A percentile compares a stretch with the other conserved stretches of the same genome.
Conservation (phyloP, 2,888 invertebrate species). For the Acanthopleura granulata region DNA sequence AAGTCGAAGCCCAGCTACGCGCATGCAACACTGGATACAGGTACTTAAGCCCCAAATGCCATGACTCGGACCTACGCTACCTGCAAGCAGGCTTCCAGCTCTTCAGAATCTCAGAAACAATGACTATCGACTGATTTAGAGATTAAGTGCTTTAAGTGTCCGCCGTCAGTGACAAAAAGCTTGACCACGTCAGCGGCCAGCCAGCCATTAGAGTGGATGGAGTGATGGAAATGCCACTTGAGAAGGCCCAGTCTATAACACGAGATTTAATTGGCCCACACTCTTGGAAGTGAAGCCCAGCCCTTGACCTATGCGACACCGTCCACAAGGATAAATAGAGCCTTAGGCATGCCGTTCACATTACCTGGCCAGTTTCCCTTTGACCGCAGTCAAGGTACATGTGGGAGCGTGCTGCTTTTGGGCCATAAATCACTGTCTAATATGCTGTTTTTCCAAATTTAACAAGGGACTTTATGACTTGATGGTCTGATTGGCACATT, state of each 20-base stretch:
- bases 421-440: too few relatives aligned
- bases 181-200: not conserved
- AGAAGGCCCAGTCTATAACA: not conserved
- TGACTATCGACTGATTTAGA: not conserved
- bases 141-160: not conserved
- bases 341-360: not conserved
- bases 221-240: constrained; percentile 8
- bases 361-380: too few relatives aligned
- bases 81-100: too few relatives aligned
- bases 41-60: too few relatives aligned
- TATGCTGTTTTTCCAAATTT: too few relatives aligned
- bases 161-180: not conserved
- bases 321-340: not conserved
- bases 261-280: constrained; percentile 1
- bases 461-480: too few relatives aligned
- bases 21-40: too few relatives aligned
- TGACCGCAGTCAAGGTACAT: too few relatives aligned
- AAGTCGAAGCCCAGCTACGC: too few relatives aligned
- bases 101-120: not conserved
- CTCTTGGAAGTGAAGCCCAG: not conserved
- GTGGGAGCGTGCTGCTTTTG: too few relatives aligned
- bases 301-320: not conserved
- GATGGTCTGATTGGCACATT: too few relatives aligned
- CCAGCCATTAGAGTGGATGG: not conserved
- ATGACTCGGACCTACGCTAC: too few relatives aligned